Evolutionary conservation across 2,888 invertebrate genomes (phyloP), one percentile per base, ranked within the genome.

Genomic region (Erebia ligea): DNA sequence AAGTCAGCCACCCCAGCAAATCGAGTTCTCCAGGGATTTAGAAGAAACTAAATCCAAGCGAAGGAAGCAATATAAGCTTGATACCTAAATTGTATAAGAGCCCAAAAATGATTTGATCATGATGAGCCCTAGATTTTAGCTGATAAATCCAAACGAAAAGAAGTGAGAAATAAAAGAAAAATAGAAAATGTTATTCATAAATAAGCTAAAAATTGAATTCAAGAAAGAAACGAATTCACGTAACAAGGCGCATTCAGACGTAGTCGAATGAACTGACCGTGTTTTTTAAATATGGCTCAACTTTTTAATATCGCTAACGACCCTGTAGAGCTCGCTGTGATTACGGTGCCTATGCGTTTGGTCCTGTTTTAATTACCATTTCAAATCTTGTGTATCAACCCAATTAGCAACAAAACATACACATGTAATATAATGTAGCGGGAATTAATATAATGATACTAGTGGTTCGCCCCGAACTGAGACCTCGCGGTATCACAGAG

Each of bases 271-370:
- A 40, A 68, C 67, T 61, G 67, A 68, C 67, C 61, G 61, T 50
- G 50, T 62, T 69, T 62, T 61, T 65, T 65, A 48, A 69, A 61
- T 64, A 59, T 56, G 54, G 67, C 56, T 67, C 50, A 67, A 17
- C 62, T 67, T 67, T 65, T 66, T 63, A 56, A 73, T 70, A 68
- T 70, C 66, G 65, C 65, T 73, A 68, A 66, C 68, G 68, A 70
- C 65, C 65, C 17, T 65, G 62, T 56, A 56, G 67, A n/a, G 40
- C 69, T 65, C 17, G 56, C 66, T n/a, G 64, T 70, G 68, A 70
- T 73, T 70, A 73, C 70, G 61, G 42, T 73, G 48, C 62, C 62
- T 66, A 63, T 67, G 54, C 50, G 63, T 34, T 34, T 34, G 62
- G 59, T 40, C 68, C 63, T 54, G 19, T 63, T 68, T 67, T 70